These are phyloP conservation scores for Tyria jacobaeae DNA, from an alignment of 2,888 invertebrate species.

Conservation along the genomic window DNA sequence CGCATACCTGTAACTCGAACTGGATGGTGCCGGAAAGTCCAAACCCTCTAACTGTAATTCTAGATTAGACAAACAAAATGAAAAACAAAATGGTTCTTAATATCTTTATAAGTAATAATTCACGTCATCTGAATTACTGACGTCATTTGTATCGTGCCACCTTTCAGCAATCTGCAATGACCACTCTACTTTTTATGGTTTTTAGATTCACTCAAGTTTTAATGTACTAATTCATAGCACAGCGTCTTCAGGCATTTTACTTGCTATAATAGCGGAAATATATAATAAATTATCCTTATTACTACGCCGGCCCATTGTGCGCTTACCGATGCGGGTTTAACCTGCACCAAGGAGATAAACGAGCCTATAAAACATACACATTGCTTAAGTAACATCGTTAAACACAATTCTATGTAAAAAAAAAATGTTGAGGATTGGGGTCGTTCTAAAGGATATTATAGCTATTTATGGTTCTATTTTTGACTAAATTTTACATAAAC, in stretches of 20 bases:
- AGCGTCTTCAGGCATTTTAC: slow-evolving; percentile 49
- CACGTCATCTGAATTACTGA: no score
- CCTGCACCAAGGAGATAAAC: slow-evolving; percentile 55
- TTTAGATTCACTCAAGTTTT: background rate
- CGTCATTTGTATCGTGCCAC: no score
- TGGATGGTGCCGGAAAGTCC: no score
- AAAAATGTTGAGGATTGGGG: slow-evolving; percentile 51
- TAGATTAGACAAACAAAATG: no score
- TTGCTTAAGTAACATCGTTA: slow-evolving; percentile 63
- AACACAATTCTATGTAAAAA: slow-evolving; percentile 59
- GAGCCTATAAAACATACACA: slow-evolving; percentile 59
- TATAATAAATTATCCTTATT: slow-evolving; percentile 70
- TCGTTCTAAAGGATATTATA: slow-evolving; percentile 40
- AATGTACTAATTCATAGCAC: slow-evolving; percentile 6
- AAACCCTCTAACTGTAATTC: no score
- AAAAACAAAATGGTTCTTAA: no score
- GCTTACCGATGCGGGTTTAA: slow-evolving; percentile 51
- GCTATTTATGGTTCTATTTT: slow-evolving; percentile 40
- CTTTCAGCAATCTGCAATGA: no score
- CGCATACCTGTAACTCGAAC: no score
- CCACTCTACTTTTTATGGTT: background rate
- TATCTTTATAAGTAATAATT: no score
- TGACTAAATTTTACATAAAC: no score
- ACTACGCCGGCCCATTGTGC: slow-evolving; percentile 52
- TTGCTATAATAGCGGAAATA: slow-evolving; percentile 54